Percentiles rank a stretch among this genome's conserved stretches.
These are phyloP conservation scores for Forficula auricularia DNA, from an alignment of 1,140 invertebrate genomes.

Conservation along the genomic window DNA sequence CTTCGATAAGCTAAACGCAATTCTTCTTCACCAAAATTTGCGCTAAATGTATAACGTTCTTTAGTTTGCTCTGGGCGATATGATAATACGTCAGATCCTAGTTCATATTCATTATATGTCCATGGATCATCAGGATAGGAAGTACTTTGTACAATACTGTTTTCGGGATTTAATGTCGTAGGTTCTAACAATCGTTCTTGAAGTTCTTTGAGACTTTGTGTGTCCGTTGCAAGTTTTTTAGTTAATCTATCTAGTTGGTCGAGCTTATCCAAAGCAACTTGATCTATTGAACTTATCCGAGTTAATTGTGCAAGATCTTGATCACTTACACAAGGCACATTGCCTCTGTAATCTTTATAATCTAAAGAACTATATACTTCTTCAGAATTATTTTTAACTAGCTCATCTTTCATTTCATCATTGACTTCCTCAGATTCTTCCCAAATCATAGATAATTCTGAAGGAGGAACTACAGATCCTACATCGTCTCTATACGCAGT, in stretches of 20 bases:
- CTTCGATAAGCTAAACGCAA: too few relatives aligned
- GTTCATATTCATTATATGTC: too few relatives aligned
- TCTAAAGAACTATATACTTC: slow-evolving; percentile 58
- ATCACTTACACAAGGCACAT: slow-evolving; percentile 54
- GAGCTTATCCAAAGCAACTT: slow-evolving; percentile 55
- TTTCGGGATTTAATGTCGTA: too few relatives aligned
- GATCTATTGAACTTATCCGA: slow-evolving; percentile 52
- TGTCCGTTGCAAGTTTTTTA: slow-evolving; percentile 57
- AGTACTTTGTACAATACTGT: too few relatives aligned
- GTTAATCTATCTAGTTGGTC: slow-evolving; percentile 57
- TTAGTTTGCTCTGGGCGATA: too few relatives aligned
- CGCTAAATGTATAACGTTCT: too few relatives aligned
- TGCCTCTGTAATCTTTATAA: slow-evolving; percentile 60
- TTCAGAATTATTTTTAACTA: slow-evolving; percentile 32
- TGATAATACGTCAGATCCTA: too few relatives aligned
- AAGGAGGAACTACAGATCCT: slow-evolving; percentile 22
- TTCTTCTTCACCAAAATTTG: too few relatives aligned
- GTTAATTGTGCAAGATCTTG: slow-evolving; percentile 57
- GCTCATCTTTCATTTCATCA: slow-evolving; percentile 17
- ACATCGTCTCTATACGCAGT: slow-evolving; percentile 68
- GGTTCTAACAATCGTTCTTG: slow-evolving; percentile 40
- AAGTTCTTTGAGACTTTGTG: slow-evolving; percentile 54
- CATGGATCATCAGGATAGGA: too few relatives aligned
- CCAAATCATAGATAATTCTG: slow-evolving; percentile 66
- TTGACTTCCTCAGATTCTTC: slow-evolving; percentile 38